Conservation (phyloP, 2,113 vertebrate genomes). For the Mobula birostris region DNA sequence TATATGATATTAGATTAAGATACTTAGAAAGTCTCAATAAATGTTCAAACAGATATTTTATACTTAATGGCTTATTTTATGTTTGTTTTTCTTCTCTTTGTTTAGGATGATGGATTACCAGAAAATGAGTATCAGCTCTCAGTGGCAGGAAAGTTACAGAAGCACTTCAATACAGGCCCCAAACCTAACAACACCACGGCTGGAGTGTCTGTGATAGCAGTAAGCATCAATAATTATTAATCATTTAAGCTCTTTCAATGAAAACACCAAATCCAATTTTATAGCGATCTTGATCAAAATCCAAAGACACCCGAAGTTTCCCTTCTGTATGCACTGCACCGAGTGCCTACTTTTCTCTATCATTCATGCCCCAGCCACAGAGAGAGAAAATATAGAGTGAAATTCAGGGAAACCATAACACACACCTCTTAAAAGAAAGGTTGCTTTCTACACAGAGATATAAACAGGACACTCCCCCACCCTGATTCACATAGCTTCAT, state of each 20-base stretch:
- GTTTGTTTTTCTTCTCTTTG: slow-evolving; percentile 39
- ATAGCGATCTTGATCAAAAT: neutral
- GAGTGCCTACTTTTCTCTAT: neutral
- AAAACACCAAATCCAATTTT: neutral
- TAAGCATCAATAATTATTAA: slow-evolving; percentile 62
- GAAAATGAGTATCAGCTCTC: slow-evolving; percentile 84
- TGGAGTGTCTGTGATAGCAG: slow-evolving; percentile 91
- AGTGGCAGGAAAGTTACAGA: slow-evolving; percentile 92
- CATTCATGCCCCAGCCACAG: neutral
- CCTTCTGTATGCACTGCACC: no score
- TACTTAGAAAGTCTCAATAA: no score
- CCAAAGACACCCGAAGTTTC: neutral
- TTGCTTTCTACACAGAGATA: neutral
- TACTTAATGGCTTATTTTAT: neutral
- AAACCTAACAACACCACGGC: slow-evolving; percentile 78
- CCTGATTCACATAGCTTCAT: neutral
- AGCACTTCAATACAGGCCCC: slow-evolving; percentile 86
- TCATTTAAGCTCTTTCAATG: neutral
- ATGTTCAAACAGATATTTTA: neutral
- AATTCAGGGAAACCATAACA: neutral
- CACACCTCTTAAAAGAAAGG: neutral
- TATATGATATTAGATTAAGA: no score
- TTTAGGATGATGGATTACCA: slow-evolving; percentile 77
- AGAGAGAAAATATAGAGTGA: neutral
- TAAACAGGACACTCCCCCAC: no score